Evolutionary conservation across 2,888 invertebrate genomes (phyloP).

Genomic region (Aphidoletes aphidimyza): DNA sequence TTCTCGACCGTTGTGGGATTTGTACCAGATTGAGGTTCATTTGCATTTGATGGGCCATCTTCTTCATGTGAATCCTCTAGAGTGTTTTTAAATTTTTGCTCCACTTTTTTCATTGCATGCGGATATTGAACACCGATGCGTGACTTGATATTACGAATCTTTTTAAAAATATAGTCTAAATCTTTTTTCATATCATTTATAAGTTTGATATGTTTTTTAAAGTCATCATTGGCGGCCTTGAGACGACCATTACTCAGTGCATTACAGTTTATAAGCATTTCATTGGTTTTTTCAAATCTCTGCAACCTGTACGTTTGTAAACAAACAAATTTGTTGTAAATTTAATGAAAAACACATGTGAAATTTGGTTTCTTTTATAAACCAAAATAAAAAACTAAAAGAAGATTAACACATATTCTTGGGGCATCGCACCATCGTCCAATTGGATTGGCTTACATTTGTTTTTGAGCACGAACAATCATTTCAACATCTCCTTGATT

Average conservation of each 20-base stretch:
- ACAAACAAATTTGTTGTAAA: too few relatives aligned
- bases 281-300: conserved; percentile 98
- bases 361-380: too few relatives aligned
- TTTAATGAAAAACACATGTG: too few relatives aligned
- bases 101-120: conserved; percentile 73
- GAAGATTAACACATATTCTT: too few relatives aligned
- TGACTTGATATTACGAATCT: conserved; percentile 84
- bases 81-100: conserved; percentile 63
- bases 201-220: conserved; percentile 88
- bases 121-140: conserved; percentile 81
- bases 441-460: conserved; percentile 91
- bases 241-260: conserved; percentile 89
- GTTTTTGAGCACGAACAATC: conserved; percentile 90
- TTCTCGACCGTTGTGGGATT: conserved; percentile 60
- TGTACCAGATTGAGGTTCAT: conserved; percentile 63
- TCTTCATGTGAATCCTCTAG: conserved; percentile 67
- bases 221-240: conserved; percentile 86
- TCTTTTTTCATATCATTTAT: conserved; percentile 94
- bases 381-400: too few relatives aligned
- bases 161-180: conserved; percentile 91
- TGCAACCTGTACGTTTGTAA: conserved; percentile 75
- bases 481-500: conserved; percentile 91
- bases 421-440: too few relatives aligned
- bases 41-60: conserved; percentile 61
- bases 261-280: conserved; percentile 98